phyloP scores from a whole-genome alignment of 2,888 invertebrate species.

The Drosophila leonis region DNA sequence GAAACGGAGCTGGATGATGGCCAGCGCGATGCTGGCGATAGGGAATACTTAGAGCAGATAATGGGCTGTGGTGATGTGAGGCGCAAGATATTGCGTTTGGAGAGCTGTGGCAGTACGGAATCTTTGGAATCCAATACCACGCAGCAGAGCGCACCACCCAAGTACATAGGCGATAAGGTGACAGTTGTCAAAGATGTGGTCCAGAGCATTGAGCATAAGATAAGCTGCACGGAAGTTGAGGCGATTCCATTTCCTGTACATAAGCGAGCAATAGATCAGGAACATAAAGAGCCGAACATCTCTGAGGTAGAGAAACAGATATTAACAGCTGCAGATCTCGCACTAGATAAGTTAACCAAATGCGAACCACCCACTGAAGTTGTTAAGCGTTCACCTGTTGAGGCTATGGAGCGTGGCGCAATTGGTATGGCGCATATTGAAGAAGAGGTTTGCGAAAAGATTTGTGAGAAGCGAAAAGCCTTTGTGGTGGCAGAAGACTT shows the following conservation, averaged over 20 bases:
- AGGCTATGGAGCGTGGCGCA: slow-evolving; percentile 54
- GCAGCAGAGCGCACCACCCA: slow-evolving; percentile 44
- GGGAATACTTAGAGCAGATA: slow-evolving; percentile 73
- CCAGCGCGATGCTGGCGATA: slow-evolving; percentile 63
- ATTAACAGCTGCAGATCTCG: slow-evolving; percentile 69
- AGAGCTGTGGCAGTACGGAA: slow-evolving; percentile 77
- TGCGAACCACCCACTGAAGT: slow-evolving; percentile 64
- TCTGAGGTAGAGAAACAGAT: slow-evolving; percentile 75
- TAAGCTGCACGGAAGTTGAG: slow-evolving; percentile 73
- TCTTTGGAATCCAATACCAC: slow-evolving; percentile 53
- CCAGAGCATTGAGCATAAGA: slow-evolving; percentile 86
- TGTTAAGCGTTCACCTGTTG: slow-evolving; percentile 69
- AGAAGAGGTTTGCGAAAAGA: slow-evolving; percentile 82
- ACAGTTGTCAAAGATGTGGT: slow-evolving; percentile 87
- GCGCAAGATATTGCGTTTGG: slow-evolving; percentile 87
- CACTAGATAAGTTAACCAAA: slow-evolving; percentile 59
- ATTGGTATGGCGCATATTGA: slow-evolving; percentile 56
- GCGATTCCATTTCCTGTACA: slow-evolving; percentile 78
- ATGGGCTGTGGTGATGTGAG: slow-evolving; percentile 87
- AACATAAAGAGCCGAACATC: slow-evolving; percentile 58
- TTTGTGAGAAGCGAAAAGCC: slow-evolving; percentile 73
- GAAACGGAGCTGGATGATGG: slow-evolving; percentile 26
- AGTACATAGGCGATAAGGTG: slow-evolving; percentile 67
- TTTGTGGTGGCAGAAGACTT: slow-evolving; percentile 76
- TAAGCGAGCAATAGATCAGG: slow-evolving; percentile 72